Percentiles rank a stretch among this genome's conserved stretches.
Evolutionary conservation across 1,140 invertebrate species (phyloP).

Genomic region (Babylonia areolata): DNA sequence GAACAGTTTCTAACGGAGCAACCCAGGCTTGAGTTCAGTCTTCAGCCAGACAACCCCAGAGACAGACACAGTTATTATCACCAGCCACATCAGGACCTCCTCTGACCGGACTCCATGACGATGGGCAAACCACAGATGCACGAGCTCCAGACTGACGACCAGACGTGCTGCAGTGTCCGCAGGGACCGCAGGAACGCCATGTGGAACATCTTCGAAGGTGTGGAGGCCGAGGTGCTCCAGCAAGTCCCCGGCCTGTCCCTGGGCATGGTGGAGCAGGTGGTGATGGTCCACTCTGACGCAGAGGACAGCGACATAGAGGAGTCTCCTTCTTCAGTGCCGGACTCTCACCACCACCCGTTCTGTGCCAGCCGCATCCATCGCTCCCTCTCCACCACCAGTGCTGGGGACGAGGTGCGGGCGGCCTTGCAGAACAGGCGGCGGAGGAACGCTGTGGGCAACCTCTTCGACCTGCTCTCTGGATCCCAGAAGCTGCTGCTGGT

Average conservation of each 20-base stretch:
- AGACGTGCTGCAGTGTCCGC: not conserved
- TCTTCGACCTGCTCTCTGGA: not conserved
- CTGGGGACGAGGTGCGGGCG: slow-evolving; percentile 7
- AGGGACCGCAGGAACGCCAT: slow-evolving; percentile 16
- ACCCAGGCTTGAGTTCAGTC: too few species aligned
- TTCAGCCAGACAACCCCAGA: too few species aligned
- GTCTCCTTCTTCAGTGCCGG: not conserved
- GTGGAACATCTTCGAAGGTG: slow-evolving; percentile 30
- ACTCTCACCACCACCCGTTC: not conserved
- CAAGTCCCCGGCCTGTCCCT: not conserved
- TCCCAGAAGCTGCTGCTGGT: slow-evolving; percentile 29
- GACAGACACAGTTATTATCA: too few species aligned
- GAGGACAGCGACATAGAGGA: not conserved
- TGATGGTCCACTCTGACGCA: not conserved
- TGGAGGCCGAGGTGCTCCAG: slow-evolving; percentile 4
- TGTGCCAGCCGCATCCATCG: not conserved
- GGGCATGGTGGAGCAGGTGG: not conserved
- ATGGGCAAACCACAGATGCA: too few species aligned
- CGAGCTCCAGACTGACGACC: too few species aligned
- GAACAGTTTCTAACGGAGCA: too few species aligned
- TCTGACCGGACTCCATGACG: too few species aligned
- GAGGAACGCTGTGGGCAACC: slow-evolving; percentile 37
- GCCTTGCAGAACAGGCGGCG: not conserved
- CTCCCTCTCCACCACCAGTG: slow-evolving; percentile 14
- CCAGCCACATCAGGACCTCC: too few species aligned